A percentile compares a stretch with the other conserved stretches of the same genome.
Conservation (phyloP, 92 coral and sea anemone genomes). For the Porites divaricata region DNA sequence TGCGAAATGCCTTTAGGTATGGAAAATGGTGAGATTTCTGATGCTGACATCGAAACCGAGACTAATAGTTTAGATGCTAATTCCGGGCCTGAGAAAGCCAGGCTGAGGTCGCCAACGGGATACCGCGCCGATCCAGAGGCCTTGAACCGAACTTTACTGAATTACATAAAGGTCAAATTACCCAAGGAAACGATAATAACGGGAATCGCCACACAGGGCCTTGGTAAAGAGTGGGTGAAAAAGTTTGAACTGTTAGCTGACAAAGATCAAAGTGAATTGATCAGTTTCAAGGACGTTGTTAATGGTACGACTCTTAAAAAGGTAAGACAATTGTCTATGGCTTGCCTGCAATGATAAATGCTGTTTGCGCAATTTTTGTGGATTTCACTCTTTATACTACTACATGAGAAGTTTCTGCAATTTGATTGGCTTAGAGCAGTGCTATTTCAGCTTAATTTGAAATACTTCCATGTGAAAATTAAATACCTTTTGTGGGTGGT, state of each 20-base stretch:
- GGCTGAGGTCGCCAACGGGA: constrained; percentile 41
- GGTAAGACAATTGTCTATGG: constrained; percentile 4
- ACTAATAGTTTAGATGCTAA: constrained; percentile 16
- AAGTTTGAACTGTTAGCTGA: constrained; percentile 28
- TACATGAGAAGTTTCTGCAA: too few species aligned
- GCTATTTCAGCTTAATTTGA: too few species aligned
- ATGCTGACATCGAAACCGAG: constrained; percentile 19
- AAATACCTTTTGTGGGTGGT: too few species aligned
- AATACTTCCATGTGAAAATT: too few species aligned
- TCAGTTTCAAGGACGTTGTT: constrained; percentile 17
- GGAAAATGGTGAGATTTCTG: constrained; percentile 39
- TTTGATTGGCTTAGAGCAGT: too few species aligned
- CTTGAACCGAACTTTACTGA: not conserved
- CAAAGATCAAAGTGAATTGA: constrained; percentile 17
- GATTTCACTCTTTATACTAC: too few species aligned
- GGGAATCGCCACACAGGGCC: constrained; percentile 79
- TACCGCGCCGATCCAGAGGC: constrained; percentile 37
- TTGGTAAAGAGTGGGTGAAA: constrained; percentile 62
- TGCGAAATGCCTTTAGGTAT: constrained; percentile 55
- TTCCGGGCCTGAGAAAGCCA: constrained; percentile 53
- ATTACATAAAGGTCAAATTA: constrained; percentile 46
- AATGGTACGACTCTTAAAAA: not conserved
- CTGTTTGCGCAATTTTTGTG: not conserved
- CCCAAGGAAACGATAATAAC: constrained; percentile 64
- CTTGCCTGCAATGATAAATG: too few species aligned